phyloP scores from a whole-genome alignment of 2,797 vertebrate species.

The Cirrhinus molitorella region DNA sequence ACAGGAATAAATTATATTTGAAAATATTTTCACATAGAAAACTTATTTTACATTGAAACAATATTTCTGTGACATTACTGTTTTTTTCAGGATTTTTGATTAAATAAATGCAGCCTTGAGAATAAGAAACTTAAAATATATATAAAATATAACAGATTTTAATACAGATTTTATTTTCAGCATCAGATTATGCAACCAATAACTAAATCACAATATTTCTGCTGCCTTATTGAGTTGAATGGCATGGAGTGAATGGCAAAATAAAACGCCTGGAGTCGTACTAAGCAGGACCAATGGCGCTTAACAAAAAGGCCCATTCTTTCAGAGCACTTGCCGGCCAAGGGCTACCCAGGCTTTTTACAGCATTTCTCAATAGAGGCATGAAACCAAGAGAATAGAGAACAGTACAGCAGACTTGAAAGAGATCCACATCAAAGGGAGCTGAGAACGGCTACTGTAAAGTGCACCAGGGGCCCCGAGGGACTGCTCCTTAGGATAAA shows the following conservation, averaged over 20 bases:
- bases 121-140: no score
- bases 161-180: neutral
- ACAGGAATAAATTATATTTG: no score
- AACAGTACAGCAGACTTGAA: constrained; percentile 44
- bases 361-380: constrained; percentile 53
- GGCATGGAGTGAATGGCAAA: neutral
- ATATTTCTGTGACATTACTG: no score
- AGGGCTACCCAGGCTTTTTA: constrained; percentile 52
- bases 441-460: constrained; percentile 50
- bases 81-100: no score
- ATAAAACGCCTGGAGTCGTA: constrained; percentile 2
- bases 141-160: no score
- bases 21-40: no score
- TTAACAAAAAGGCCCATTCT: constrained; percentile 25
- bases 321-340: constrained; percentile 23
- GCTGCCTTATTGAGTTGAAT: neutral
- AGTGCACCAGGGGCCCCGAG: constrained; percentile 49
- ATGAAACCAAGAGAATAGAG: constrained; percentile 44
- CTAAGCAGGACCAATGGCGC: neutral
- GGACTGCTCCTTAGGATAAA: constrained; percentile 17
- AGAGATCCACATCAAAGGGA: constrained; percentile 58
- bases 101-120: no score
- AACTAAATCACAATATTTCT: constrained; percentile 9
- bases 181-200: constrained; percentile 16
- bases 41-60: no score